Evolutionary conservation across 23 tunicate genomes (phyloP).

Genomic region (Diplosoma virens): DNA sequence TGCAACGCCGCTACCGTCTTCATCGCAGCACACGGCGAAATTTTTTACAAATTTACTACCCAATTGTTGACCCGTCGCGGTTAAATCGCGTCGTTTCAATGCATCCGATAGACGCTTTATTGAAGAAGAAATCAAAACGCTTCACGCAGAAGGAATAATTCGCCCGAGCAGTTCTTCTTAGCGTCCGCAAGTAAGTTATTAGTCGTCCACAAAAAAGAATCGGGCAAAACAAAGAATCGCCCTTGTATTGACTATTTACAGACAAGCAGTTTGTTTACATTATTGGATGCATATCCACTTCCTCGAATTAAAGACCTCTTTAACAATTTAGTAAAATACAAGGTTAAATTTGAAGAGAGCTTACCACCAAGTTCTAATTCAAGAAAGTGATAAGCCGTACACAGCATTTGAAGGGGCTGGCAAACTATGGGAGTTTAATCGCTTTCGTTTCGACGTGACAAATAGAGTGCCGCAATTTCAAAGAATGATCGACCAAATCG

Average conservation of each 20-base stretch:
- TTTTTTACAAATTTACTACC: too few relatives aligned
- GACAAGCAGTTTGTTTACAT: slow-evolving; percentile 14
- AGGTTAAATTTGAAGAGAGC: slow-evolving; percentile 8
- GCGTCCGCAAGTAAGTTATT: too few relatives aligned
- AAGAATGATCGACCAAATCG: not conserved
- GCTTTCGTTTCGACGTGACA: slow-evolving; percentile 30
- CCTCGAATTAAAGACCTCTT: slow-evolving; percentile 13
- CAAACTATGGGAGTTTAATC: slow-evolving; percentile 2
- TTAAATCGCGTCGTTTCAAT: too few relatives aligned
- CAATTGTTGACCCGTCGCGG: too few relatives aligned
- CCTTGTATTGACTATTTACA: slow-evolving; percentile 28
- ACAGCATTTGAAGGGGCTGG: slow-evolving; percentile 27
- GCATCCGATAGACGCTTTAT: too few relatives aligned
- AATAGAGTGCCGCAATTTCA: slow-evolving; percentile 27
- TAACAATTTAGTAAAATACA: not conserved
- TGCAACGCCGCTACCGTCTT: too few relatives aligned
- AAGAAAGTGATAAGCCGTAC: not conserved
- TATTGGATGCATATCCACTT: slow-evolving; percentile 29
- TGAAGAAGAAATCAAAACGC: too few relatives aligned
- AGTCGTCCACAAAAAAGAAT: not conserved
- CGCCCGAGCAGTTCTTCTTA: too few relatives aligned
- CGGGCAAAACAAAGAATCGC: too few relatives aligned
- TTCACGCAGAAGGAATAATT: too few relatives aligned
- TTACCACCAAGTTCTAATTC: slow-evolving; percentile 26
- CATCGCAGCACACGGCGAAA: too few relatives aligned